phyloP scores from a whole-genome alignment of 2,888 invertebrate genomes.

The Nematopogon swammerdamellus region DNA sequence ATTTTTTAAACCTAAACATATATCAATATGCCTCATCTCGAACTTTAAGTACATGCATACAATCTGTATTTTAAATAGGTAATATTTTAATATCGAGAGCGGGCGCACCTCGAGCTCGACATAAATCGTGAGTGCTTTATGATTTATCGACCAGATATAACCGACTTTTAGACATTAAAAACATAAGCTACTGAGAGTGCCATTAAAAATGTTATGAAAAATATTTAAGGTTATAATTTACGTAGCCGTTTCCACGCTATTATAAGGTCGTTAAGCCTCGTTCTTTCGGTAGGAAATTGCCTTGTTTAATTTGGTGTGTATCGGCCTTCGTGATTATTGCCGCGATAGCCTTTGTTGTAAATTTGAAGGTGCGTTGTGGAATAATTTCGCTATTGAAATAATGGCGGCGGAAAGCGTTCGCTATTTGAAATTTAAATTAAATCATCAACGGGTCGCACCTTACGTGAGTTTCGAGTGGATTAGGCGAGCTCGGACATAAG shows the following conservation, averaged over 20 bases:
- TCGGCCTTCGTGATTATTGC: background rate
- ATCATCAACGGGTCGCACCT: background rate
- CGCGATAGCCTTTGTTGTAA: background rate
- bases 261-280: background rate
- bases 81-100: too few relatives aligned
- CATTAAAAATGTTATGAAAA: background rate
- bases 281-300: background rate
- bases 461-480: background rate
- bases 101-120: background rate
- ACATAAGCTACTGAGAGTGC: background rate
- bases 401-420: background rate
- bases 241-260: background rate
- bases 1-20: too few relatives aligned
- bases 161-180: background rate
- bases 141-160: background rate
- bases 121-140: background rate
- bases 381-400: background rate
- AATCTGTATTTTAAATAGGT: too few relatives aligned
- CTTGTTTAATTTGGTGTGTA: background rate
- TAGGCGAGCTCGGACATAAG: too few relatives aligned
- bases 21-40: too few relatives aligned
- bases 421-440: background rate
- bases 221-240: background rate
- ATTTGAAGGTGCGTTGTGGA: background rate
- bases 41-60: too few relatives aligned